Evolutionary conservation across 2,113 vertebrate genomes (phyloP).

Genomic region (Aplodontia rufa): DNA sequence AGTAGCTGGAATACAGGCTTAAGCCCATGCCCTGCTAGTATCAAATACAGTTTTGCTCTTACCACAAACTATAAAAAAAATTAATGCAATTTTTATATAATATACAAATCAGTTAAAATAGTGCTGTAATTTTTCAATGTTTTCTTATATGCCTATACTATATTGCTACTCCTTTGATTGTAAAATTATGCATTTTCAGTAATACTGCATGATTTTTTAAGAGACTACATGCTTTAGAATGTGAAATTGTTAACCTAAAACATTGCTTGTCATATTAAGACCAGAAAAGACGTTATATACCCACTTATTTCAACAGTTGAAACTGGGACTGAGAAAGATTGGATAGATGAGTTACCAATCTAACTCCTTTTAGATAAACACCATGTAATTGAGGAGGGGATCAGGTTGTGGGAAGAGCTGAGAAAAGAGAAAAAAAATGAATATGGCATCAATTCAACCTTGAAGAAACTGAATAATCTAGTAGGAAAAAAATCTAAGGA

Average conservation of each 20-base stretch:
- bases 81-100: constrained; percentile 3
- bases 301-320: background rate
- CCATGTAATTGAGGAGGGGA: background rate
- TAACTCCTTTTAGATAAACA: background rate
- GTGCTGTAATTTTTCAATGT: background rate
- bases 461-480: background rate
- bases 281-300: constrained; percentile 4
- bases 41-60: constrained; percentile 42
- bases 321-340: background rate
- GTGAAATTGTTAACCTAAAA: background rate
- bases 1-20: background rate
- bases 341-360: background rate
- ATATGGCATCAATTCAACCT: background rate
- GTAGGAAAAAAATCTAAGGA: background rate
- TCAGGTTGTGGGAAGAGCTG: background rate
- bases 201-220: background rate
- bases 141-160: background rate
- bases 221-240: background rate
- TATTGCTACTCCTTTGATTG: background rate
- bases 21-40: background rate
- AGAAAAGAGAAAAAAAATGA: background rate
- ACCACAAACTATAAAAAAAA: background rate
- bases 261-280: background rate
- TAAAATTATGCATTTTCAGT: background rate
- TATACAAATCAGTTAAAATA: constrained; percentile 23